These are phyloP conservation scores for Hydroisotoma schaefferi DNA, from an alignment of 2,888 invertebrate genomes.

Conservation along the genomic window DNA sequence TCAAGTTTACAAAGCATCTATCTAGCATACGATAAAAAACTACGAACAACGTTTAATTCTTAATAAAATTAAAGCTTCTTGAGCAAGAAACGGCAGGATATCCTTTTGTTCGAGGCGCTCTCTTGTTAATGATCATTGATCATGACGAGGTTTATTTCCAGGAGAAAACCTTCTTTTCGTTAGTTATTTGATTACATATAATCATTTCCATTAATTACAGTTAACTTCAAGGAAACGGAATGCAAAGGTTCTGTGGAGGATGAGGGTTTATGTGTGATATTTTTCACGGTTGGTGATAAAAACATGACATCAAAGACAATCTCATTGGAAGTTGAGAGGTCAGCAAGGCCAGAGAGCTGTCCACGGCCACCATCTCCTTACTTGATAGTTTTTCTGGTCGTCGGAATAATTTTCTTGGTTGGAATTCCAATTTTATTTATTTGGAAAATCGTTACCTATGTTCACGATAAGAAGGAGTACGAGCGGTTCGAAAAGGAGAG, in stretches of 20 bases:
- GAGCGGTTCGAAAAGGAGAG: conserved; percentile 22
- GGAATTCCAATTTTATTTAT: conserved; percentile 19
- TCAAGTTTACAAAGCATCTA: too few species aligned
- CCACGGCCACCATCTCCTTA: conserved; percentile 11
- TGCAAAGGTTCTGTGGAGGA: conserved; percentile 10
- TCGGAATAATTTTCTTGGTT: conserved; percentile 18
- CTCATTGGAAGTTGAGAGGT: conserved; percentile 10
- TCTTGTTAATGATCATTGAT: too few species aligned
- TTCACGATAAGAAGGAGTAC: conserved; percentile 26
- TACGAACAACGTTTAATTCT: too few species aligned
- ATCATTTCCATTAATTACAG: too few species aligned
- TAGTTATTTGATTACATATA: too few species aligned
- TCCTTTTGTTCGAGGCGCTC: too few species aligned
- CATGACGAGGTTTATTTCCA: too few species aligned
- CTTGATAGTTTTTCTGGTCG: conserved; percentile 11
- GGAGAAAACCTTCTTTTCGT: too few species aligned
- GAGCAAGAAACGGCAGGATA: too few species aligned
- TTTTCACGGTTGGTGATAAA: conserved; percentile 13
- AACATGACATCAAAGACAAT: neutral
- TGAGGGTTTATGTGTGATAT: conserved; percentile 8
- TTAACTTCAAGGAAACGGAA: conserved; percentile 13
- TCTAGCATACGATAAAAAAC: too few species aligned
- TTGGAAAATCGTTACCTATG: conserved; percentile 25
- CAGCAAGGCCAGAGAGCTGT: conserved; percentile 8
- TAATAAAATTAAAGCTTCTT: too few species aligned